Conservation (phyloP, 1,140 invertebrate genomes). For the Drosophila littoralis region DNA sequence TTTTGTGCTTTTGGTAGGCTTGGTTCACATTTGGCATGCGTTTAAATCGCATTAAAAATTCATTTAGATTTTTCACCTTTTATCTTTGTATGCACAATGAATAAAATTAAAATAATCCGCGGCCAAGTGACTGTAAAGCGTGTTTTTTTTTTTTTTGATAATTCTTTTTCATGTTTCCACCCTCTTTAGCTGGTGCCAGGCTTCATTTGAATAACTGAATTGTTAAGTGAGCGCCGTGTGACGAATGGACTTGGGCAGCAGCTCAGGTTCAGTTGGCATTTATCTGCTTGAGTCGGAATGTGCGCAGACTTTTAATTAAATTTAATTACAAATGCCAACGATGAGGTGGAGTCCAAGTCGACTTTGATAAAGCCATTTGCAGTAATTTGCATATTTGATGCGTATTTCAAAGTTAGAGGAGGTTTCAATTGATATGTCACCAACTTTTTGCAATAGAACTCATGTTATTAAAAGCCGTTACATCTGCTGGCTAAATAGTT, state of each 20-base stretch:
- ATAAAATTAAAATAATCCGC: constrained; percentile 82
- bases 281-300: constrained; percentile 50
- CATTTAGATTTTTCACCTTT: constrained; percentile 82
- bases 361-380: constrained; percentile 59
- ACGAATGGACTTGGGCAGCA: constrained; percentile 60
- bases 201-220: constrained; percentile 81
- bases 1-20: not conserved
- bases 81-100: constrained; percentile 81
- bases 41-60: constrained; percentile 73
- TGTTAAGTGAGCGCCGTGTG: constrained; percentile 68
- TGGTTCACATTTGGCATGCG: constrained; percentile 9
- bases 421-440: constrained; percentile 39
- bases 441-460: constrained; percentile 15
- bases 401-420: constrained; percentile 22
- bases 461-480: constrained; percentile 42
- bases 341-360: constrained; percentile 33
- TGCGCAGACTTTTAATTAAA: constrained; percentile 77
- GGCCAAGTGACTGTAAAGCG: constrained; percentile 48
- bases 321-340: constrained; percentile 78
- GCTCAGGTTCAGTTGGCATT: constrained; percentile 48
- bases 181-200: constrained; percentile 1
- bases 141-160: constrained; percentile 1
- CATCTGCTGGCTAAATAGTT: constrained; percentile 26
- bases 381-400: constrained; percentile 56
- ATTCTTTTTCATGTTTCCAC: constrained; percentile 18